Base-by-base conservation (phyloP, 30 jellyfish, hydroid and myxozoan genomes). In the Aurelia sp. region DNA sequence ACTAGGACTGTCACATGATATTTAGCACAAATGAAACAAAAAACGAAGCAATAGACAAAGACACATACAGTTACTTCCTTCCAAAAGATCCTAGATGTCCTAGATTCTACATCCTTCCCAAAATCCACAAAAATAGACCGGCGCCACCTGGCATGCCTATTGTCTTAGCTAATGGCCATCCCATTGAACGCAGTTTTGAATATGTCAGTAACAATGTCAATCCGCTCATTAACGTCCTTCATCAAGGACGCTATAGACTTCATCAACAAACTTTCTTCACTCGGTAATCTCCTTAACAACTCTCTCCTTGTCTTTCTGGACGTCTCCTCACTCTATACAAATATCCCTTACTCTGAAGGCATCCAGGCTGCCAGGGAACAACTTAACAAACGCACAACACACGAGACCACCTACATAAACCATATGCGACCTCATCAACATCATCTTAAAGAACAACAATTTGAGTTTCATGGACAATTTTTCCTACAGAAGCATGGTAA, bases 171-270 rank as follows among this genome's bases (percentile, higher is more conserved):
- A 55, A 40, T 57, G 62, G 79, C 62, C 76, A 58, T 18, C 62
- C 81, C 9, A 76, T 80, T 20, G 87, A 76, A 41, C 87, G 61
- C 40, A 76, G 55, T 21, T 76, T 80, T 9, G 87, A 76, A 76
- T 76, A 76, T 69, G 76, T 76, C 76, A 61, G 76, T 41, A 18
- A 58, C 87, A 58, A 13, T 20, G 80, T 76, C 12, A 61, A 57
- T 61, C 57, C 47, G 8, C 22, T 20, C 21, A 61, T 62, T 76
- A 19, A 80, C 87, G 12, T 76, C 87, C 12, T 53, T 11, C 33
- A 23, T 55, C 59, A 55, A 61, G 37, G 87, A 16, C 40, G 58
- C 87, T 11, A 4, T 59, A 8, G 60, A 48, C 48, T 73, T 73
- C 50, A 37, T 47, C 20, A 48, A 73, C 41, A 73, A 47, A 47